Conservation (phyloP, 2,797 vertebrate species). For the Phyllotis vaccarum region DNA sequence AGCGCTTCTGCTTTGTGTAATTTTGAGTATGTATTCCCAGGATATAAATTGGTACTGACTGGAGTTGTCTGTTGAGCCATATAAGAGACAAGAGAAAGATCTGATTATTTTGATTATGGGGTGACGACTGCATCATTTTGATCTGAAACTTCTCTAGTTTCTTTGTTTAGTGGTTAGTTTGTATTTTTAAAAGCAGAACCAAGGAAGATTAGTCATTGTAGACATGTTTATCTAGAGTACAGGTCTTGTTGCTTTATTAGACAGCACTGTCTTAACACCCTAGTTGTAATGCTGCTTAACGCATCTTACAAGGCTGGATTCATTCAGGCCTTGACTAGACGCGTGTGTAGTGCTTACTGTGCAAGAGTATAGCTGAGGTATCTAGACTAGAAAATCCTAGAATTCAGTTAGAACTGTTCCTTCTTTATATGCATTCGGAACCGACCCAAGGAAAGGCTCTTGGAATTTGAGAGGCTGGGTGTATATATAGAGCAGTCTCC, state of each 20-base stretch:
- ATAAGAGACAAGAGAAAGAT: slow-evolving; percentile 28
- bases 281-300: not conserved
- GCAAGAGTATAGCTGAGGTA: slow-evolving; percentile 27
- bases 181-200: slow-evolving; percentile 77
- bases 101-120: slow-evolving; percentile 86
- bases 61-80: not conserved
- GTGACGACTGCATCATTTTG: slow-evolving; percentile 85
- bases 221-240: not conserved
- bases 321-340: not conserved
- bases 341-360: not conserved
- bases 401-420: not conserved
- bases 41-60: not conserved
- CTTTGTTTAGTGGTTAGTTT: slow-evolving; percentile 80
- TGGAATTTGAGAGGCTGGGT: not conserved
- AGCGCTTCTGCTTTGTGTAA: not conserved
- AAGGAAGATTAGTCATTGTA: slow-evolving; percentile 43
- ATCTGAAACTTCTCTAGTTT: slow-evolving; percentile 84
- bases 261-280: not conserved
- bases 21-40: not conserved
- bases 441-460: not conserved
- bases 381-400: not conserved
- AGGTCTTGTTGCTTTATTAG: not conserved
- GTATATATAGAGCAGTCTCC: not conserved
- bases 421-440: not conserved
- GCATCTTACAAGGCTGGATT: not conserved